Evolutionary conservation across 23 tunicate species (phyloP), one percentile per base, ranked within the genome.

Genomic region (Styela plicata): DNA sequence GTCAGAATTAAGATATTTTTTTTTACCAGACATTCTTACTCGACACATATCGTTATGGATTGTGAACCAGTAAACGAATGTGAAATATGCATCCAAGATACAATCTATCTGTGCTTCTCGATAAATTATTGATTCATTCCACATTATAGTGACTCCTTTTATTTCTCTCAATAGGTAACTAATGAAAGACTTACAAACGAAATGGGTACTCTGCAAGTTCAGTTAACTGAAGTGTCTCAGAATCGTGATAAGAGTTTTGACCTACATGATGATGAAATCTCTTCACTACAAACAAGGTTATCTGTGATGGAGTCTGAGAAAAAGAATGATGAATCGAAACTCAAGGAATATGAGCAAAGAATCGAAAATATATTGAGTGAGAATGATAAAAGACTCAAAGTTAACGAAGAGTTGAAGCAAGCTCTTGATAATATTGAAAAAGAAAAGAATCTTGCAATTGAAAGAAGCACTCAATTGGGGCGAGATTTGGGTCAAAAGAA

Each of bases 401-500:
- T 74, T 24, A 57, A 24, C n/a, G 67, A 83, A 30, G 26, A 24
- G 44, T 3, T 74, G 34, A 23, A 32, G 63, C 74, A 23, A 24
- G 34, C 31, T 30, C 24, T 82, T 25, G 24, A 82, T 24, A 80
- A 82, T 21, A 17, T 68, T 1, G 65, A 67, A 69, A 69, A 25
- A 44, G 52, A 37, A 44, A 34, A 52, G 3, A 69, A 73, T 27
- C 2, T 34, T 13, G 19, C 71, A 3, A 69, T 70, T 28, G 80
- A 73, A 53, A 78, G 71, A 57, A n/a, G 5, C 27, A 71, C 24
- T 18, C 86, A 70, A 31, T 3, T 71, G 18, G 79, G 70, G 36
- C 13, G 17, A 24, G 36, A 73, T 33, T 0, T 24, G 1, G 52
- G 27, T 37, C 0, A 2, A 69, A 57, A 44, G 57, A 44, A 44